Conservation (phyloP, 2,888 invertebrate genomes). For the Pollenia labialis region DNA sequence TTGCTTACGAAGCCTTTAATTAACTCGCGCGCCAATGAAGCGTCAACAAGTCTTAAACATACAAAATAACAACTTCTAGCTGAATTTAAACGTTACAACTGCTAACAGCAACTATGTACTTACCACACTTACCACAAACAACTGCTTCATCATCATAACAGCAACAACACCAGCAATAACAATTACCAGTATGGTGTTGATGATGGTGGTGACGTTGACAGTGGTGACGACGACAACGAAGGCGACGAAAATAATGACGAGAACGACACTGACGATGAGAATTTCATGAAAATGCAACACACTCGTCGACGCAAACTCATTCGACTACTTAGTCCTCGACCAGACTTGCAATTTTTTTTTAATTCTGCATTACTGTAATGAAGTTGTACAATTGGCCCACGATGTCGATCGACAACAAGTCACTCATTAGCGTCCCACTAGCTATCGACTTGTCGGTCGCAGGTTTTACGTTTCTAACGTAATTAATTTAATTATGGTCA, state of each 20-base stretch:
- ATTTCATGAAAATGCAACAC: constrained; percentile 49
- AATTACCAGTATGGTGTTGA: constrained; percentile 51
- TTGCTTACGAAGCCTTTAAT: constrained; percentile 78
- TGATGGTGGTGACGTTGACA: constrained; percentile 42
- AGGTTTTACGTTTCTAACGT: no score
- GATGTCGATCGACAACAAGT: no score
- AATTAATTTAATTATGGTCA: no score
- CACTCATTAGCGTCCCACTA: no score
- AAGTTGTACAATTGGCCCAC: no score
- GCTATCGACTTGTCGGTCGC: no score
- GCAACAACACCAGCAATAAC: constrained; percentile 25
- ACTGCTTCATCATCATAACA: constrained; percentile 54
- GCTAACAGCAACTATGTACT: constrained; percentile 58
- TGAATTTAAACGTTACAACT: constrained; percentile 61
- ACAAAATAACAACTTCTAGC: constrained; percentile 75
- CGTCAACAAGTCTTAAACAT: constrained; percentile 81
- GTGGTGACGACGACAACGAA: constrained; percentile 54
- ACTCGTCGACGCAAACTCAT: constrained; percentile 7
- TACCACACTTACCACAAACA: constrained; percentile 44
- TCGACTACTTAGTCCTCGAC: neutral
- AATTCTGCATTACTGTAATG: no score
- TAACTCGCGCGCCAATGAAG: constrained; percentile 83
- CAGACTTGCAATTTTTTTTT: no score
- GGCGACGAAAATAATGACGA: constrained; percentile 45
- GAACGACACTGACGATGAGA: constrained; percentile 35